phyloP scores from a whole-genome alignment of 64 coral and sea anemone genomes.

The Montipora foliosa region DNA sequence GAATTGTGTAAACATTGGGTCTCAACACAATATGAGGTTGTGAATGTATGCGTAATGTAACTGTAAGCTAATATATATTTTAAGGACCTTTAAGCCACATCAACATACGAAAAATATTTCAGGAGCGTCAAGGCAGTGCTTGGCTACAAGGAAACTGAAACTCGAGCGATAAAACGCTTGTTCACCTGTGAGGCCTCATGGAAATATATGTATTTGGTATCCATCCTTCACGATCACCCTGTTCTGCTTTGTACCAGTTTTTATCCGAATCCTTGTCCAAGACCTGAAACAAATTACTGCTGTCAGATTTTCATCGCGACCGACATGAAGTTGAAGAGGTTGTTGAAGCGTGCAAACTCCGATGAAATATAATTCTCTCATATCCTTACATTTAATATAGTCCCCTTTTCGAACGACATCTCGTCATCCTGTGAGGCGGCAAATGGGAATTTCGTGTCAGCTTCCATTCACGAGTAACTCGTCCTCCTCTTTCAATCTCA shows the following conservation, averaged over 20 bases:
- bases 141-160: neutral
- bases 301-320: neutral
- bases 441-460: slow-evolving; percentile 32
- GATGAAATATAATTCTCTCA: neutral
- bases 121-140: neutral
- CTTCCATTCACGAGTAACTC: slow-evolving; percentile 38
- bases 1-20: neutral
- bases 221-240: slow-evolving; percentile 62
- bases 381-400: slow-evolving; percentile 41
- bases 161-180: neutral
- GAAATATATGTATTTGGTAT: slow-evolving; percentile 74
- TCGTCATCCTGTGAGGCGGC: slow-evolving; percentile 62
- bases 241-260: slow-evolving; percentile 89
- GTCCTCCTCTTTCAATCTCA: neutral
- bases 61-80: too few species aligned
- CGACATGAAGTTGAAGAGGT: neutral
- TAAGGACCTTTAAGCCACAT: too few species aligned
- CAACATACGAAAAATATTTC: too few species aligned
- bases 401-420: slow-evolving; percentile 61
- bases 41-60: too few species aligned
- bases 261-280: slow-evolving; percentile 71
- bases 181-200: slow-evolving; percentile 74
- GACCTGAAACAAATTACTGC: slow-evolving; percentile 36
- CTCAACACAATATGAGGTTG: neutral
- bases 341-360: neutral